A percentile compares a stretch with the other conserved stretches of the same genome.
Conservation (phyloP, 2,888 invertebrate species). For the Drosophila aldrichi region DNA sequence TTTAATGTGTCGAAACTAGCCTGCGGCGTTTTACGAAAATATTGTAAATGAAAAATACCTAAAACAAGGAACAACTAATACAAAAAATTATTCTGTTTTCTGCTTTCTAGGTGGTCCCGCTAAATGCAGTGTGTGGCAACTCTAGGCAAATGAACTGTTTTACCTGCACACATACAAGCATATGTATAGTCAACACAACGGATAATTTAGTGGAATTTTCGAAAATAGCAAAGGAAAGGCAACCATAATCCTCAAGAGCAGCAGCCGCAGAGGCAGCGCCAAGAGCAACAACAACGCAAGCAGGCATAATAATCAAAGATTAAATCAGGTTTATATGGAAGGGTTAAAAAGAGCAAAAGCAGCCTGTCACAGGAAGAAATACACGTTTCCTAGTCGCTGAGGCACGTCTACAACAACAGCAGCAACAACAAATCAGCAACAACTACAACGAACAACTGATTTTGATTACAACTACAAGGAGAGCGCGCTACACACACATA, state of each 20-base stretch:
- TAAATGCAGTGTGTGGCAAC: slow-evolving; percentile 63
- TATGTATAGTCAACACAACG: slow-evolving; percentile 50
- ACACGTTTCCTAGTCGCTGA: slow-evolving; percentile 74
- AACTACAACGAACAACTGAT: slow-evolving; percentile 70
- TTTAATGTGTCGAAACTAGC: slow-evolving; percentile 28
- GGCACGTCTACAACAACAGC: slow-evolving; percentile 49
- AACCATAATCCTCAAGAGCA: slow-evolving; percentile 67
- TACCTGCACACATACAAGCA: slow-evolving; percentile 66
- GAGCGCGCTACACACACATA: slow-evolving; percentile 49
- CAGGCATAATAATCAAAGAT: slow-evolving; percentile 78
- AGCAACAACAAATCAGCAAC: slow-evolving; percentile 48
- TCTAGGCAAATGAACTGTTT: slow-evolving; percentile 78
- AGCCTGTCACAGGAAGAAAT: slow-evolving; percentile 78
- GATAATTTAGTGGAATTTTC: slow-evolving; percentile 78
- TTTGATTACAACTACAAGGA: slow-evolving; percentile 70
- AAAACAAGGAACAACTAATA: slow-evolving; percentile 49
- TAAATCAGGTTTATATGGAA: slow-evolving; percentile 80
- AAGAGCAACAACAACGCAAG: slow-evolving; percentile 26
- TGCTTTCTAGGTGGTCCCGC: slow-evolving; percentile 72
- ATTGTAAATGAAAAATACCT: slow-evolving; percentile 47
- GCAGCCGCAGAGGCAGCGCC: slow-evolving; percentile 35
- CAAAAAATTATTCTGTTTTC: slow-evolving; percentile 33
- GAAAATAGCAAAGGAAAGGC: slow-evolving; percentile 75
- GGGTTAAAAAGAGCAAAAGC: slow-evolving; percentile 75
- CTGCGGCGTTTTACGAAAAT: slow-evolving; percentile 16